Evolutionary conservation across 2,113 vertebrate genomes (phyloP).

Genomic region (Heliornis fulica): DNA sequence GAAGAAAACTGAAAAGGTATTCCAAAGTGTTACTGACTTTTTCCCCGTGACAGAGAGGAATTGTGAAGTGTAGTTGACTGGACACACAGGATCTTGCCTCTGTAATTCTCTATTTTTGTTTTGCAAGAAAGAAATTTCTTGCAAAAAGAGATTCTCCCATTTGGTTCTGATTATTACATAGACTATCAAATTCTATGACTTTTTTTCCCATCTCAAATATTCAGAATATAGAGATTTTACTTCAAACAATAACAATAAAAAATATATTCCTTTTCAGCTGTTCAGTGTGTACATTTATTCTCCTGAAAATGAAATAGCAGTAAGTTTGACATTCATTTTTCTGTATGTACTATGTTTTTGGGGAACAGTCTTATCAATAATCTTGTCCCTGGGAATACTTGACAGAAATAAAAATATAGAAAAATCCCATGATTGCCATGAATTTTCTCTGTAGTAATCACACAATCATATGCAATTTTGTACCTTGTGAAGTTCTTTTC

Average conservation of each 20-base stretch:
- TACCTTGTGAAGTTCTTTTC: neutral
- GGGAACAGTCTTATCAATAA: neutral
- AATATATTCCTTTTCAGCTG: neutral
- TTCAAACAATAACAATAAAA: neutral
- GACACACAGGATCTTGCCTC: neutral
- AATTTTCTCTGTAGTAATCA: neutral
- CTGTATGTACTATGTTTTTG: neutral
- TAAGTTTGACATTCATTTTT: neutral
- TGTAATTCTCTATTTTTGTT: neutral
- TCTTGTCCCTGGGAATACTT: neutral
- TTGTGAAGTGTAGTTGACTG: neutral
- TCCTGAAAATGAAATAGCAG: neutral
- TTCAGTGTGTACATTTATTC: neutral
- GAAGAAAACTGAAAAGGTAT: neutral
- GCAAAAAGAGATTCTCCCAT: neutral
- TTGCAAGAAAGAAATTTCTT: neutral
- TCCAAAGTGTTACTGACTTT: neutral
- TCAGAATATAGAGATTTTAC: neutral
- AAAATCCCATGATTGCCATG: neutral
- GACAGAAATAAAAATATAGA: neutral
- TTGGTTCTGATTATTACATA: neutral
- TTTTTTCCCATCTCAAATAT: neutral
- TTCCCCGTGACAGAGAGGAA: neutral
- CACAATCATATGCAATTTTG: neutral
- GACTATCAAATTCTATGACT: neutral